Evolutionary conservation across 2,797 vertebrate genomes (phyloP).

Genomic region (Rhodeus uyekii): DNA sequence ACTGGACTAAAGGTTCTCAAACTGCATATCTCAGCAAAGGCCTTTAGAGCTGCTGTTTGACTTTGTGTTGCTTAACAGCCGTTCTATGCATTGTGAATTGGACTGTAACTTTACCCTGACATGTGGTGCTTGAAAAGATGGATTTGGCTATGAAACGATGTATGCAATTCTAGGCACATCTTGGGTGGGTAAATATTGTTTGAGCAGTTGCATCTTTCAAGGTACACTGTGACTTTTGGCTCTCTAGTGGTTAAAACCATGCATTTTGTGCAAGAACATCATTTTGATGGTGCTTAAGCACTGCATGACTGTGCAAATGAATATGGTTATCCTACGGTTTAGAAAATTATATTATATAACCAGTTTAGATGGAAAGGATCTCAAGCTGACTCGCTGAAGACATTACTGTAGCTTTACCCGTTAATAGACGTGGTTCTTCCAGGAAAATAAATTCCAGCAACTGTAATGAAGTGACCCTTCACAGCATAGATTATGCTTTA

Average conservation of each 20-base stretch:
- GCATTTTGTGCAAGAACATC: background rate
- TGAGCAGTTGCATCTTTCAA: background rate
- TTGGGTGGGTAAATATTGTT: background rate
- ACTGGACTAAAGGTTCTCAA: constrained; percentile 17
- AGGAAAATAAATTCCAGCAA: background rate
- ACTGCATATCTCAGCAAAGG: background rate
- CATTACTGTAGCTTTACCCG: background rate
- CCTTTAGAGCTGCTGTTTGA: background rate
- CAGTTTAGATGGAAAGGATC: background rate
- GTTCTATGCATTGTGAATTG: background rate
- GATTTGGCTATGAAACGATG: background rate
- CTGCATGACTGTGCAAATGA: background rate
- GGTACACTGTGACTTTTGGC: too few species aligned
- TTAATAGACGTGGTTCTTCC: background rate
- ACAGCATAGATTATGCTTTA: background rate
- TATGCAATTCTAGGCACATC: background rate
- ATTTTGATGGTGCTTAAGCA: background rate
- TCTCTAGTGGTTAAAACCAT: too few species aligned
- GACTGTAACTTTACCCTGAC: background rate
- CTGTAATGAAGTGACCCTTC: background rate
- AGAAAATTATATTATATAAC: background rate
- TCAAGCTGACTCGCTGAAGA: background rate
- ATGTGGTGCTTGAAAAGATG: background rate
- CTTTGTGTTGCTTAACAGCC: background rate
- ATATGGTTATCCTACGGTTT: background rate